These are phyloP conservation scores for Drosophila percnosoma DNA, from an alignment of 2,888 invertebrate species.

Conservation along the genomic window DNA sequence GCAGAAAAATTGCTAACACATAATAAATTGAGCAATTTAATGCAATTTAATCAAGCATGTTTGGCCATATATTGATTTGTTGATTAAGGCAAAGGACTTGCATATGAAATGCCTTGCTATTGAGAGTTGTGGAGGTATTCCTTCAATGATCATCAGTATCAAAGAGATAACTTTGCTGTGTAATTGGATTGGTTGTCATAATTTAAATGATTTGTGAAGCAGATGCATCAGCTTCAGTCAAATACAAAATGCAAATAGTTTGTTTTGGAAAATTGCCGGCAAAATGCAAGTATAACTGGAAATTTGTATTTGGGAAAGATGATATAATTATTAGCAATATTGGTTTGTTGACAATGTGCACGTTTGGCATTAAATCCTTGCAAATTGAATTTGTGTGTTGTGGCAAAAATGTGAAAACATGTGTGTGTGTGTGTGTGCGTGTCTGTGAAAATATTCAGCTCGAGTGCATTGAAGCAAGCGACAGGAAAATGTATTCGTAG, in stretches of 20 bases:
- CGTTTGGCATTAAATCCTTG: slow-evolving; percentile 23
- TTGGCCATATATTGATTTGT: neutral
- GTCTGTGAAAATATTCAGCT: slow-evolving; percentile 43
- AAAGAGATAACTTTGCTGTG: neutral
- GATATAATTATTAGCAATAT: slow-evolving; percentile 51
- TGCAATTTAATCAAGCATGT: neutral
- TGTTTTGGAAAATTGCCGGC: neutral
- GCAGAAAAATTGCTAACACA: neutral
- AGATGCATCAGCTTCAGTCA: slow-evolving; percentile 12
- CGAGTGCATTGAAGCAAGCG: slow-evolving; percentile 43
- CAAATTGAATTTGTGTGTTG: slow-evolving; percentile 67
- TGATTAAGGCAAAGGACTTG: too few relatives aligned
- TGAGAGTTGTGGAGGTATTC: neutral
- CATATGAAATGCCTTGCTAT: neutral
- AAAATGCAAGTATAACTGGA: neutral
- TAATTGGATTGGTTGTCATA: slow-evolving; percentile 37
- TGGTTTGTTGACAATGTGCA: slow-evolving; percentile 20
- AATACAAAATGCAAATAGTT: slow-evolving; percentile 8
- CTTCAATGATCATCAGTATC: neutral
- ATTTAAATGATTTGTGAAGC: slow-evolving; percentile 13
- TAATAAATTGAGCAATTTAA: neutral
- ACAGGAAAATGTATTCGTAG: slow-evolving; percentile 26
- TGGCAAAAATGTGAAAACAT: slow-evolving; percentile 41
- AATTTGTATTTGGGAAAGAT: slow-evolving; percentile 22
- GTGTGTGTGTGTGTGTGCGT: slow-evolving; percentile 7